Conservation (phyloP, 2,113 vertebrate species). For the Garra rufa region DNA sequence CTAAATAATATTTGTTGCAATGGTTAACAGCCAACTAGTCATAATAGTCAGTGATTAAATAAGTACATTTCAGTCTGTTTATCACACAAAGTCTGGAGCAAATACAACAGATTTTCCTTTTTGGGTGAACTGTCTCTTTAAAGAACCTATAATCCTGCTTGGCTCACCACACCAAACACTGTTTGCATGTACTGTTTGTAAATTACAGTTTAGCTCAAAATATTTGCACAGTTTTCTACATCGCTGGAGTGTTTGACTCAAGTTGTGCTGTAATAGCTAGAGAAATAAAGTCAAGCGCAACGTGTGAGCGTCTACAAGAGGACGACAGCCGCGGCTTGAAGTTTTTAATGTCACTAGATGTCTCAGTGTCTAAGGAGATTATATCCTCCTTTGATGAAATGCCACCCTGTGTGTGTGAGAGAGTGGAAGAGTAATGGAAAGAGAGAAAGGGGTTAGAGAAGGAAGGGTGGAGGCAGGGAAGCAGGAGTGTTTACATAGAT, state of each 20-base stretch:
- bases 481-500: constrained; percentile 12
- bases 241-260: neutral
- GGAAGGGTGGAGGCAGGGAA: neutral
- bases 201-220: constrained; percentile 18
- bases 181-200: neutral
- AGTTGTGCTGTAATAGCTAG: neutral
- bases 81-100: no score
- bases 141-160: neutral
- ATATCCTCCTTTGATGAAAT: constrained; percentile 46
- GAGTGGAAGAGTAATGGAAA: neutral
- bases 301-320: neutral
- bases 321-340: constrained; percentile 6
- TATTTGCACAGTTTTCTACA: neutral
- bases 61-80: neutral
- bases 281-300: constrained; percentile 3
- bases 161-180: neutral
- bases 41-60: neutral
- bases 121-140: neutral
- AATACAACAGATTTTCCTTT: no score
- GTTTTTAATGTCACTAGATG: constrained; percentile 49
- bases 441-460: neutral
- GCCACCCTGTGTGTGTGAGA: neutral
- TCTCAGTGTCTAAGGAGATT: constrained; percentile 39
- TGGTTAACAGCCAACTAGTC: neutral
- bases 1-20: neutral